Base-by-base conservation (phyloP, 2,113 vertebrate genomes). In the Xiphophorus hellerii region DNA sequence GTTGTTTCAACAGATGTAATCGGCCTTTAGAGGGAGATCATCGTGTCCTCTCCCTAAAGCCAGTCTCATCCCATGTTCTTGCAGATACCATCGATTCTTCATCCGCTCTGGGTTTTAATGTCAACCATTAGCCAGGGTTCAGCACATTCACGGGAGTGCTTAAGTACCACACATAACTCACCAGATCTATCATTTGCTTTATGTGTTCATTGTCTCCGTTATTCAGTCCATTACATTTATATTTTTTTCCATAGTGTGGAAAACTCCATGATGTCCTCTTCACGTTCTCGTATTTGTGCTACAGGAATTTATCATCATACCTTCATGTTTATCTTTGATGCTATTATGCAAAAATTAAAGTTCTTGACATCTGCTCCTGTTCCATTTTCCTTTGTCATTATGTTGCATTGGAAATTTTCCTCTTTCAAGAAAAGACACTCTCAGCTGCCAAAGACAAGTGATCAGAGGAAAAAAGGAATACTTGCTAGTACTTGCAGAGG, bases 121-220 rank as follows among this genome's bases (percentile, higher is more conserved):
- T 89, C 77, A 35, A 63, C 86, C 82, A 88, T 91, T 87, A 91
- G 80, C 71, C 73, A 73, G 82, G 84, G 80, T 85, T 90, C 81
- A 87, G 84, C 80, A 86, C 82, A 88, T 74, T 78, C 66, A 63
- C 68, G 28, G 8, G 54, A 62, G 77, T 63, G 76, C 75, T 82
- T 22, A 7, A 78, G 72, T 79, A 61, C 64, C 58, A 74, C 64
- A 69, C 81, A 75, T 83, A 77, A 81, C 72, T 90, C 74, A 84
- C 27, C 33, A 17, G 71, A 48, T 68, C 63, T 68, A 30, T 74
- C 64, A 60, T 37, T 62, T 64, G n/a, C 39, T 4, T 69, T n/a
- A 67, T 71, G 58, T 11, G 6, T 61, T 73, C 62, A 78, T 73
- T 80, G 42, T 76, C 62, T 73, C 33, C 69, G 74, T 54, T 74